phyloP scores from a whole-genome alignment of 2,113 vertebrate genomes.

The Centropus bengalensis region DNA sequence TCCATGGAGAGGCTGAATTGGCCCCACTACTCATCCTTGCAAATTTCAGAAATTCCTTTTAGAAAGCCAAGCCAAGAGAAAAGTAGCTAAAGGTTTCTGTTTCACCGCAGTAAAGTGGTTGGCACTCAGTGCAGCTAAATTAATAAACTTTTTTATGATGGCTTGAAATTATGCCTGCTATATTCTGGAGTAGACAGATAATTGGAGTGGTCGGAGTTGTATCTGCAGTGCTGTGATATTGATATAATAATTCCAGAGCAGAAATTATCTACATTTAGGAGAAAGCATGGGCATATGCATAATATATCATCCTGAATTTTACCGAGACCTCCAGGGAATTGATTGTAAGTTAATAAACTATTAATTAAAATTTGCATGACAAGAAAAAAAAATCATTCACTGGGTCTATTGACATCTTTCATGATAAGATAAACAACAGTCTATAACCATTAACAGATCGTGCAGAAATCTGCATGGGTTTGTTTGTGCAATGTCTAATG shows the following conservation, averaged over 20 bases:
- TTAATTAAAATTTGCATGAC: slow-evolving; percentile 41
- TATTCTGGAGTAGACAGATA: slow-evolving; percentile 10
- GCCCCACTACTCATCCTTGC: background rate
- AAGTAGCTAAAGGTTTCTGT: background rate
- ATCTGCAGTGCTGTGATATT: slow-evolving; percentile 15
- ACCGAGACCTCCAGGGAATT: background rate
- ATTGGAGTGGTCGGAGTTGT: slow-evolving; percentile 29
- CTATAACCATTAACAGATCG: slow-evolving; percentile 1
- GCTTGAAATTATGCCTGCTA: background rate
- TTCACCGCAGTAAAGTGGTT: slow-evolving; percentile 15
- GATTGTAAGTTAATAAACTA: slow-evolving; percentile 33
- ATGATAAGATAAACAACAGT: slow-evolving; percentile 44
- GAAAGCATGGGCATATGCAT: slow-evolving; percentile 8
- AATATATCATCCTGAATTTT: background rate
- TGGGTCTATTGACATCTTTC: slow-evolving; percentile 42
- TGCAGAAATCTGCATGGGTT: slow-evolving; percentile 15
- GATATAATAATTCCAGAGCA: slow-evolving; percentile 26
- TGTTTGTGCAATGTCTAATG: background rate
- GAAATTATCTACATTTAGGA: slow-evolving; percentile 29
- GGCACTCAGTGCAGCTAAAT: slow-evolving; percentile 28
- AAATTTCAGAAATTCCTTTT: background rate
- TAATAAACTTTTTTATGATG: slow-evolving; percentile 51
- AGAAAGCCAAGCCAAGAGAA: background rate
- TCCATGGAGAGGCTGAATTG: background rate
- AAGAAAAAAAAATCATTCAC: slow-evolving; percentile 20